phyloP scores from a whole-genome alignment of 92 coral and sea anemone genomes.

The Palythoa caribaeorum region DNA sequence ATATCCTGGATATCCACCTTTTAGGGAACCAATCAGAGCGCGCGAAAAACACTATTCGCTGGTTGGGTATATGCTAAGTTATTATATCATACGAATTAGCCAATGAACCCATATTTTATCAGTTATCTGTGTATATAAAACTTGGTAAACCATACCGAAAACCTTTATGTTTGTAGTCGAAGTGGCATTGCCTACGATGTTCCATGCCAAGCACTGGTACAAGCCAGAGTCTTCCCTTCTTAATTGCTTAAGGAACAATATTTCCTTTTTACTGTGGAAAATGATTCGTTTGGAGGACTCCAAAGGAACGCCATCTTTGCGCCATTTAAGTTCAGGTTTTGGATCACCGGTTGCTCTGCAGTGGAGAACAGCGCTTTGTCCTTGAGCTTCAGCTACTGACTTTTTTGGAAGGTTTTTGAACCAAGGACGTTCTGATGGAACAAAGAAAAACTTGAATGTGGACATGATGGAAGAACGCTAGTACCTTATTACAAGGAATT shows the following conservation, averaged over 20 bases:
- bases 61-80: too few species aligned
- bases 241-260: constrained; percentile 46
- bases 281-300: constrained; percentile 37
- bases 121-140: too few species aligned
- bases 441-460: not conserved
- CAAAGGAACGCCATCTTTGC: constrained; percentile 50
- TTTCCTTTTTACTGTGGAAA: constrained; percentile 42
- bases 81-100: too few species aligned
- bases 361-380: constrained; percentile 52
- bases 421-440: not conserved
- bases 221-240: too few species aligned
- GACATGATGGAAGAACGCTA: too few species aligned
- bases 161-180: too few species aligned
- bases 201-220: too few species aligned
- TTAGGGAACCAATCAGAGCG: too few species aligned
- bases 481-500: too few species aligned
- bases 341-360: constrained; percentile 78
- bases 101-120: too few species aligned
- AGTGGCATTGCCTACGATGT: constrained; percentile 32
- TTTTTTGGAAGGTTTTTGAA: not conserved
- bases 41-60: too few species aligned
- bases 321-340: constrained; percentile 64
- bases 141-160: not conserved
- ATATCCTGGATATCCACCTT: too few species aligned
- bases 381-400: not conserved